Conservation (phyloP, 2,888 invertebrate genomes). For the Drosophila cognata region DNA sequence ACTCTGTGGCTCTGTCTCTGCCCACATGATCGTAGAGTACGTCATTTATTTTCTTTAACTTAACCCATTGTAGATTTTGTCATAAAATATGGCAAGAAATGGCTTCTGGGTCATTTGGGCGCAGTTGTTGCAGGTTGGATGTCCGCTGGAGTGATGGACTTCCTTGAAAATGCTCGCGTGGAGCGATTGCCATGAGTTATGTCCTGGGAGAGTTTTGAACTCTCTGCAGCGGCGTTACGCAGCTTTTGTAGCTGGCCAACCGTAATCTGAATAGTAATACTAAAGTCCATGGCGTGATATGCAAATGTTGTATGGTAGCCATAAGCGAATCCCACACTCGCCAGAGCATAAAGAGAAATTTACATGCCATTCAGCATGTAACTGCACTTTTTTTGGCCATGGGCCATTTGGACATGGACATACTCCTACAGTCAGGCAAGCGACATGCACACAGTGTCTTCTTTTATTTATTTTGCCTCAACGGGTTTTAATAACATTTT, state of each 20-base stretch:
- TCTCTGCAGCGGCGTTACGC: constrained; percentile 31
- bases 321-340: constrained; percentile 73
- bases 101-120: constrained; percentile 78
- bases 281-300: constrained; percentile 64
- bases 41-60: constrained; percentile 41
- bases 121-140: constrained; percentile 60
- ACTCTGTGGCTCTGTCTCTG: constrained; percentile 15
- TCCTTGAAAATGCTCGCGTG: constrained; percentile 48
- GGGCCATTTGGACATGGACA: constrained; percentile 64
- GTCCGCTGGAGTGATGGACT: constrained; percentile 45
- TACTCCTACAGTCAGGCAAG: constrained; percentile 51
- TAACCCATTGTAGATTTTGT: constrained; percentile 47
- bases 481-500: constrained; percentile 82
- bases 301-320: constrained; percentile 63
- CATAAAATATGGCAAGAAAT: constrained; percentile 73
- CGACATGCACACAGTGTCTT: constrained; percentile 37
- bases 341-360: constrained; percentile 72
- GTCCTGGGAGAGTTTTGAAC: constrained; percentile 52
- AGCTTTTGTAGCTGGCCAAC: constrained; percentile 27
- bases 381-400: constrained; percentile 65
- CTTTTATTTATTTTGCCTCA: constrained; percentile 68
- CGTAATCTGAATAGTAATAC: constrained; percentile 36
- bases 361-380: constrained; percentile 64
- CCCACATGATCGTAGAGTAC: constrained; percentile 36
- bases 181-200: constrained; percentile 65